Percentiles rank a stretch among this genome's conserved stretches.
phyloP scores from a whole-genome alignment of 2,797 vertebrate genomes.

The Epinephelus coioides region DNA sequence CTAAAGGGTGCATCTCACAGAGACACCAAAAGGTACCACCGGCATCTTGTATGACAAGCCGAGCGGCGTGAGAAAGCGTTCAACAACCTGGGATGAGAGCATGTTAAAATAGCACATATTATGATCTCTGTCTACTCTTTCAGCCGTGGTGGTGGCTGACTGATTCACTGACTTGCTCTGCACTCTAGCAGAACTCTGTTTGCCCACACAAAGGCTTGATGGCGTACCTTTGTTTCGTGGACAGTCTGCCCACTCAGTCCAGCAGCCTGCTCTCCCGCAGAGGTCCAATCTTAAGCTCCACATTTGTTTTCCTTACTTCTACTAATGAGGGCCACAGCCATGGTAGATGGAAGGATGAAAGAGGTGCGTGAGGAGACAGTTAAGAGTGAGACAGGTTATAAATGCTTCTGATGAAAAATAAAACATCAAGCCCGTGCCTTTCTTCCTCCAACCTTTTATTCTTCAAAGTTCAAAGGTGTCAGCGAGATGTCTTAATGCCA shows the following conservation, averaged over 20 bases:
- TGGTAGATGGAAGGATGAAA: slow-evolving; percentile 17
- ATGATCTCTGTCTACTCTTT: not conserved
- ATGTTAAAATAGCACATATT: not conserved
- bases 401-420: slow-evolving; percentile 28
- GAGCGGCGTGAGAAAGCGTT: too few relatives aligned
- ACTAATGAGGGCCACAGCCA: slow-evolving; percentile 34
- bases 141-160: not conserved
- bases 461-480: slow-evolving; percentile 41
- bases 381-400: slow-evolving; percentile 21
- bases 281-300: slow-evolving; percentile 13
- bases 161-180: not conserved
- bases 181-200: not conserved
- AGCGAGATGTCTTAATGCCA: slow-evolving; percentile 52
- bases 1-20: too few relatives aligned
- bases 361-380: not conserved
- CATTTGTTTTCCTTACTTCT: slow-evolving; percentile 35
- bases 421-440: slow-evolving; percentile 20
- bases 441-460: slow-evolving; percentile 15
- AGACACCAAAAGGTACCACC: too few relatives aligned
- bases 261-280: not conserved
- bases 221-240: not conserved
- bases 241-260: slow-evolving; percentile 1
- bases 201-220: not conserved
- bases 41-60: too few relatives aligned
- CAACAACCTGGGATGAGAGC: too few relatives aligned